Conservation (phyloP, 2,888 invertebrate genomes). For the Cephus rjabovi region DNA sequence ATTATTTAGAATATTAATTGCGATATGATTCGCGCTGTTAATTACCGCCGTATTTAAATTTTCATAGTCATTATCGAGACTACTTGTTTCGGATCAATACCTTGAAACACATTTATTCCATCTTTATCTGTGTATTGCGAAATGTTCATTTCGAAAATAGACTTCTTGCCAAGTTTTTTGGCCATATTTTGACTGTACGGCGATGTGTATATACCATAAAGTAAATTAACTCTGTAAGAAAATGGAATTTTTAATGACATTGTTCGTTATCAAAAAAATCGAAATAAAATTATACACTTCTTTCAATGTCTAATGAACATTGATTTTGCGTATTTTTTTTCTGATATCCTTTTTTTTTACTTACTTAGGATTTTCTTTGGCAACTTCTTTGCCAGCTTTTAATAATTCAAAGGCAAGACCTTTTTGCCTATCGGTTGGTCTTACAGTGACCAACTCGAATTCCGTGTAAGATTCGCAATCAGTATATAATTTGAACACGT, state of each 20-base stretch:
- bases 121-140: not conserved
- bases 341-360: not conserved
- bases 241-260: not conserved
- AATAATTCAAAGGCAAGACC: constrained; percentile 13
- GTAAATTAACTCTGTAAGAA: not conserved
- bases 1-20: not conserved
- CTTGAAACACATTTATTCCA: constrained; percentile 11
- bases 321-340: not conserved
- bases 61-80: constrained; percentile 14
- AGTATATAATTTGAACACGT: not conserved
- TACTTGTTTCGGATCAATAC: constrained; percentile 9
- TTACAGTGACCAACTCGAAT: constrained; percentile 5
- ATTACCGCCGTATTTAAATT: not conserved
- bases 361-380: not conserved
- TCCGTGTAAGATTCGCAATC: constrained; percentile 11
- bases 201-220: not conserved
- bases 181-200: not conserved
- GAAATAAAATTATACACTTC: not conserved
- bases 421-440: not conserved
- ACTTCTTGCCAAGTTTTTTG: not conserved
- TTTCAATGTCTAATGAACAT: not conserved
- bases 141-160: not conserved
- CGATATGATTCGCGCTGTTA: not conserved
- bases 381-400: not conserved
- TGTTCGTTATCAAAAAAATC: not conserved